Evolutionary conservation across 1,140 invertebrate species (phyloP).

Genomic region (Andrena cerasifolii): DNA sequence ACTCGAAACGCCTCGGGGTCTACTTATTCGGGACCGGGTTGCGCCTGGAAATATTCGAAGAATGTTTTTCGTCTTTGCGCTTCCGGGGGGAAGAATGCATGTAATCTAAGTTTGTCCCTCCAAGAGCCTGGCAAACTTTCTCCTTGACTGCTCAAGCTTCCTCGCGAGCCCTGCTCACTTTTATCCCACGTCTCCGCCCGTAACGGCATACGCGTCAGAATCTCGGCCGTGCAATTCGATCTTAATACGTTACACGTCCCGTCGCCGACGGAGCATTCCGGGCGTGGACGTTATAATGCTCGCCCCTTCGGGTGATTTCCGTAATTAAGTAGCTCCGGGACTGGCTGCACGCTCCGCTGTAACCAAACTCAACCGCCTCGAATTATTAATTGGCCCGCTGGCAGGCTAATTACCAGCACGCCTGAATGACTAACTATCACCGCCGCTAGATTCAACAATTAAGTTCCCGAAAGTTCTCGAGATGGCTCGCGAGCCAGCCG

Average conservation of each 20-base stretch:
- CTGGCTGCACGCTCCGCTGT: neutral
- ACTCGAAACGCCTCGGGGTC: neutral
- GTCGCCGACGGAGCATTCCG: neutral
- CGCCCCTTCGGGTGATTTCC: neutral
- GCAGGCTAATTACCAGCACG: neutral
- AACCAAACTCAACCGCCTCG: constrained; percentile 6
- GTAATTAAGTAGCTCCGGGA: constrained; percentile 8
- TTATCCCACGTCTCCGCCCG: no score
- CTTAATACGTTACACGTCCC: neutral
- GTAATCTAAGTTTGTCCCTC: constrained; percentile 37
- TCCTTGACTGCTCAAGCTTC: constrained; percentile 2
- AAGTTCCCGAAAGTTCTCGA: neutral
- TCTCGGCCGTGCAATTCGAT: constrained; percentile 2
- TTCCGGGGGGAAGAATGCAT: constrained; percentile 23
- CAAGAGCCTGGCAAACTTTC: neutral
- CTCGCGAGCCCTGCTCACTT: neutral
- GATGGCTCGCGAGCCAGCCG: neutral
- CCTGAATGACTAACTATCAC: neutral
- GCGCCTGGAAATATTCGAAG: constrained; percentile 25
- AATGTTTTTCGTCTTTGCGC: constrained; percentile 20
- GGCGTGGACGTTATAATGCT: neutral
- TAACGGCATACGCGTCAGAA: no score
- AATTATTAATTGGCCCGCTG: constrained; percentile 19
- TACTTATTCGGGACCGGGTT: constrained; percentile 21
- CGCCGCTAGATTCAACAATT: constrained; percentile 1